Evolutionary conservation across 2,888 invertebrate genomes (phyloP).

Genomic region (Lasioglossum oenotherae): DNA sequence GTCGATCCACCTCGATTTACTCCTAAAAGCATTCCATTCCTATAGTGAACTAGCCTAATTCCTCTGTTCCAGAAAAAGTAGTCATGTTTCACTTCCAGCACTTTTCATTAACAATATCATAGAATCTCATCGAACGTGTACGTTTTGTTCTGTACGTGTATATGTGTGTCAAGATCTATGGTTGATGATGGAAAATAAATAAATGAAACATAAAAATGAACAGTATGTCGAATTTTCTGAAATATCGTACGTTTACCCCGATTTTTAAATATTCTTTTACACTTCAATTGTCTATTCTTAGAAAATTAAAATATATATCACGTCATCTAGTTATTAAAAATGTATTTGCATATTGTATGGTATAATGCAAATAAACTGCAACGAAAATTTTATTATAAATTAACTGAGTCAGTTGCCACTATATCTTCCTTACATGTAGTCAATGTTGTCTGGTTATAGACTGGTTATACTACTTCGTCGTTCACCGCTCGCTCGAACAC

Average conservation of each 20-base stretch:
- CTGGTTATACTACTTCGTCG: constrained; percentile 3
- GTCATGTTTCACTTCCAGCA: background rate
- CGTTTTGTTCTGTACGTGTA: background rate
- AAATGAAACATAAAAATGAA: constrained; percentile 11
- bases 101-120: background rate
- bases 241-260: background rate
- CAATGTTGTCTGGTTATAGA: background rate
- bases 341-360: background rate
- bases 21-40: background rate
- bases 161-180: background rate
- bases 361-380: background rate
- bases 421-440: background rate
- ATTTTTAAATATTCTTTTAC: background rate
- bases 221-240: constrained; percentile 13
- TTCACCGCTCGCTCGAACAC: background rate
- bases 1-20: background rate
- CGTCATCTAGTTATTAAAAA: background rate
- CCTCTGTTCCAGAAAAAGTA: background rate
- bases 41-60: background rate
- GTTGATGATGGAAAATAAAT: constrained; percentile 37
- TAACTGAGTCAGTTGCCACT: background rate
- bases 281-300: background rate
- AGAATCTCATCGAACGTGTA: background rate
- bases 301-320: background rate
- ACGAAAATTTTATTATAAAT: background rate